These are phyloP conservation scores for Esox masquinongy DNA, from an alignment of 2,797 vertebrate genomes.

Conservation along the genomic window DNA sequence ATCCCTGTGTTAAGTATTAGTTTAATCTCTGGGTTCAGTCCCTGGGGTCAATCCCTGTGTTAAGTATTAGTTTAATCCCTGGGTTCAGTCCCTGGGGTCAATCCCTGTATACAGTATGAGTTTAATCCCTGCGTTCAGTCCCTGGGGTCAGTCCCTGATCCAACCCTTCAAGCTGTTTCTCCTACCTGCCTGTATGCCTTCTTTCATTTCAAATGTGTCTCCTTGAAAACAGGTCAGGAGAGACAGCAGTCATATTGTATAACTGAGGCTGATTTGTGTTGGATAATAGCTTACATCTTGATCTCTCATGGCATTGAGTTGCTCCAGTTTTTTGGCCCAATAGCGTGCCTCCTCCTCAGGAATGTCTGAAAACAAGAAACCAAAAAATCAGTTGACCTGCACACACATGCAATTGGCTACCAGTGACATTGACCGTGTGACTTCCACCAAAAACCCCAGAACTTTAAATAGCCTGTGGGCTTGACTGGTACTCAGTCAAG, in stretches of 20 bases:
- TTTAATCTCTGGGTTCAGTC: too few relatives aligned
- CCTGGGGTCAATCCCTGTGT: neutral
- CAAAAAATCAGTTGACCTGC: slow-evolving; percentile 18
- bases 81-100: too few relatives aligned
- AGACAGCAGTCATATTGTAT: neutral
- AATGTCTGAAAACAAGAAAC: slow-evolving; percentile 79
- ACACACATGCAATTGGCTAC: neutral
- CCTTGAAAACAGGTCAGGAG: neutral
- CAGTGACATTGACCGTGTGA: neutral
- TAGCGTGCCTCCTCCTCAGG: slow-evolving; percentile 97
- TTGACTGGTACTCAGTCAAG: neutral
- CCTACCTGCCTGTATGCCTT: neutral
- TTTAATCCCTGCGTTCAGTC: too few relatives aligned
- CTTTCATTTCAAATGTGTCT: neutral
- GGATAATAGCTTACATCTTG: slow-evolving; percentile 84
- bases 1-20: neutral
- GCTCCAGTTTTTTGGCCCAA: slow-evolving; percentile 98
- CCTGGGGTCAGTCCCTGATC: neutral
- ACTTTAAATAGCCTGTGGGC: neutral
- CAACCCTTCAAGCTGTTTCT: neutral
- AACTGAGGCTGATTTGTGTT: neutral
- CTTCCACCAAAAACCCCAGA: neutral
- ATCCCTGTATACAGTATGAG: neutral
- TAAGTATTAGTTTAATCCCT: too few relatives aligned
- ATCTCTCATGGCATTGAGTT: slow-evolving; percentile 95